Base-by-base conservation (phyloP, 2,113 vertebrate genomes). In the Limnothrissa miodon region DNA sequence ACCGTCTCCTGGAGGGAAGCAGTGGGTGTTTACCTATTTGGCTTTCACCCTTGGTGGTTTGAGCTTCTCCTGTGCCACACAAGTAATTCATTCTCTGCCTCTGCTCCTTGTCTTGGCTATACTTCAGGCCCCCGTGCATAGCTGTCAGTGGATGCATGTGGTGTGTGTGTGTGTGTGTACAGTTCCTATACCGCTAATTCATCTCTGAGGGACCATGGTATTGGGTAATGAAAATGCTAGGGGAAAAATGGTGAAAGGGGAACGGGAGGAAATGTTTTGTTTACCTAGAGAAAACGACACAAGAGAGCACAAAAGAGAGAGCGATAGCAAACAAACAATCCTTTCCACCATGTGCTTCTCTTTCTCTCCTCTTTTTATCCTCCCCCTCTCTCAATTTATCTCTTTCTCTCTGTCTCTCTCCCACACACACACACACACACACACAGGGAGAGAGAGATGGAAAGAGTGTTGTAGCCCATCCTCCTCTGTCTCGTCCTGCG, bases 151-250 rank as follows among this genome's bases (percentile, higher is more conserved):
- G 1, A n/a, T 59, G 56, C 25, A n/a, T 10, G 56, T 29, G n/a
- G 5, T 66, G 59, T 66, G 2, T 66, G 59, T 66, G 59, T 66
- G n/a, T 66, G 59, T 66, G 59, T 66, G 59, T 8, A 84, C 79
- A 81, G 89, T 91, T 81, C 88, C 56, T 0, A 36, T 74, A 29
- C 66, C 13, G 59, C 29, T 66, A 10, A 78, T 79, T 29, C 78
- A 82, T 89, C 89, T 89, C 88, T 53, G 79, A 88, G 89, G 90
- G 83, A 80, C 89, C 84, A 82, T 88, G 83, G 84, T 53, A 83
- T 85, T 88, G 86, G 83, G 84, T 78, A 84, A 83, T 78, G 85
- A 23, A n/a, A 87, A 88, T 87, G 21, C 82, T 86, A 44, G 25
- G 23, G 59, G 80, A 85, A 42, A 42, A 42, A 42, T 42, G 42